Base-by-base conservation (phyloP, 1,140 invertebrate species). In the Penaeus japonicus region DNA sequence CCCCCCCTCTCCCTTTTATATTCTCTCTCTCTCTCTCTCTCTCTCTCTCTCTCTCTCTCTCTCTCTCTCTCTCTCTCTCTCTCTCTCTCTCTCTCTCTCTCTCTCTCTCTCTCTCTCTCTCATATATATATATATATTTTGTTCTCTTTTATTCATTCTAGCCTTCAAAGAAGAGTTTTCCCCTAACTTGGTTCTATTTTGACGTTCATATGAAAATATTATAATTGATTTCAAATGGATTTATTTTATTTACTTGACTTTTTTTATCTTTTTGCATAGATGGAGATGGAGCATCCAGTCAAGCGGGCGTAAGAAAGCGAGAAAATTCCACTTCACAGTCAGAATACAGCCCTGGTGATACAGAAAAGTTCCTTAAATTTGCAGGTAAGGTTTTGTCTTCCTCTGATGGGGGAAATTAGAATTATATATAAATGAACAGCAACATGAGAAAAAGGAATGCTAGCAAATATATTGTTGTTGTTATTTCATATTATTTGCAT, bases 361-460 rank as follows among this genome's bases (percentile, higher is more conserved):
- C 94, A 55, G 92, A 94, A 77, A 97, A 97, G 92, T 97, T 97
- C 93, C 93, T 97, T 2, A 95, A 95, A 91, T 92, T 92, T 90
- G 91, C 91, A 77, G 90, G 90, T 85, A 62, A 80, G 70, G 27
- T 70, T 54, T 30, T 73, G 17, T 35, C n/a, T 27, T 22, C 1
- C 0, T 0, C 10, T 32, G 55, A 17, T 30, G 53, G 32, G 12
- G 12, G 12, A 47, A 47, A 47, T 47, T 47, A 12, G 47, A 15
- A 47, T 47, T 10, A 18, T 24, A 7, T 24, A n/a, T 78, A 24
- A 78, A 4, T 55, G 10, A 15, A 27, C 15, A n/a, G 7, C 1
- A 47, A 47, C 1, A 12, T 7, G 2, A 15, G 47, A 47, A 70
- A 70, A 70, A 22, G 15, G 62, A 20, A 30, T 30, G n/a, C 20